Base-by-base conservation (phyloP, 2,888 invertebrate species). In the Tridacna crocea region DNA sequence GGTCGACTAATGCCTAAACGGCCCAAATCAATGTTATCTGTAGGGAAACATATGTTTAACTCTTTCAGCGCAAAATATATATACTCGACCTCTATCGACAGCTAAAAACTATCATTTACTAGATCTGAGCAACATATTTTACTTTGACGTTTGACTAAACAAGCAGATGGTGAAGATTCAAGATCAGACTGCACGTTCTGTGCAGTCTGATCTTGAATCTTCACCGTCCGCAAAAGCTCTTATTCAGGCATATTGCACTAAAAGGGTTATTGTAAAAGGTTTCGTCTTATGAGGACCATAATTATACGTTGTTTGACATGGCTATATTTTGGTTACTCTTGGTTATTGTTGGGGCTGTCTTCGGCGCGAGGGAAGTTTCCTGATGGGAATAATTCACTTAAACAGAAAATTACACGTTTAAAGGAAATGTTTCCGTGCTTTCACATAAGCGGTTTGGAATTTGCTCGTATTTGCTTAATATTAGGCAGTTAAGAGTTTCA, bases 41-140 rank as follows among this genome's bases (percentile, higher is more conserved):
- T n/a, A 72, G 26, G 60, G 73, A 77, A 84, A 84, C 84, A 84
- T 84, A 79, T 84, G 84, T 84, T 84, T 84, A 84, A 55, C 79
- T 77, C 66, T 36, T 36, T 36, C 36, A 36, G 36, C 36, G 36
- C 36, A 2, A 8, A 36, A 36, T 36, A 36, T 36, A 36, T 8
- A 36, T 36, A 36, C 36, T 36, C 36, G 36, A 36, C 36, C 36
- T 36, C 36, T 36, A 4, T 36, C 36, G 36, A 36, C 36, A 36
- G 36, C 36, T 36, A 36, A 36, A 36, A 36, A 2, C 2, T 36
- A 36, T 8, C 2, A 36, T 36, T 8, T 4, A 2, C 8, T 36
- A 8, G 2, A 36, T 36, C 36, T 36, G 8, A 36, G 36, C 36
- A 36, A 36, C 3, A 36, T 36, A 4, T 36, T 36, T 36, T 4